phyloP scores from a whole-genome alignment of 2,113 vertebrate species.

The Alligator sinensis region DNA sequence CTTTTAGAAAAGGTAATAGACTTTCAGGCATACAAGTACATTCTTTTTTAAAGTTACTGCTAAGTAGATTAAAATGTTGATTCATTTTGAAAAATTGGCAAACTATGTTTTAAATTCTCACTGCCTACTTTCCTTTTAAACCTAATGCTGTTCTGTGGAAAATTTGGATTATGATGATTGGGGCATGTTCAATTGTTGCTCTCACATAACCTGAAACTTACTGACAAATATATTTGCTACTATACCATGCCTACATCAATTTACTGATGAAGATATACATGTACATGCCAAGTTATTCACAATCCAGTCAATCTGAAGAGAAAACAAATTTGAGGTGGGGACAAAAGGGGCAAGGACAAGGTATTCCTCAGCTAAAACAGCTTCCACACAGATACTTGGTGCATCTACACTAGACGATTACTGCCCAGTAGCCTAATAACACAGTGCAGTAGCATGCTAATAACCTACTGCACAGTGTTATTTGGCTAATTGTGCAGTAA shows the following conservation, averaged over 20 bases:
- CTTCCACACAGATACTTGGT: background rate
- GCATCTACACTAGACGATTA: no score
- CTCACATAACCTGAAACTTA: background rate
- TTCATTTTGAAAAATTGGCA: background rate
- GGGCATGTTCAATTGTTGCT: background rate
- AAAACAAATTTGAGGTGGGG: background rate
- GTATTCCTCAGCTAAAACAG: background rate
- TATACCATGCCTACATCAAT: background rate
- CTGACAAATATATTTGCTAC: background rate
- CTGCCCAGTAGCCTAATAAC: no score
- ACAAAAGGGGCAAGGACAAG: background rate
- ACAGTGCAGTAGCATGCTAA: no score
- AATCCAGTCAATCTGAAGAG: background rate
- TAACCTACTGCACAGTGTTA: no score
- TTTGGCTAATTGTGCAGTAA: no score
- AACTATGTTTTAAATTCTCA: background rate
- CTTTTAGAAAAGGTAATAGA: background rate
- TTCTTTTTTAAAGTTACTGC: background rate
- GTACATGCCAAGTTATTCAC: background rate
- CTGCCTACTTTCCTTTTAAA: background rate
- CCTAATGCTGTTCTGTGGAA: background rate
- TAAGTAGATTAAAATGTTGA: background rate
- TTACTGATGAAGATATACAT: no score
- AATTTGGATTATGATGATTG: background rate
- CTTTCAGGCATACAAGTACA: background rate